Evolutionary conservation across 2,113 vertebrate genomes (phyloP), one percentile per base, ranked within the genome.

Genomic region (Tetrax tetrax): DNA sequence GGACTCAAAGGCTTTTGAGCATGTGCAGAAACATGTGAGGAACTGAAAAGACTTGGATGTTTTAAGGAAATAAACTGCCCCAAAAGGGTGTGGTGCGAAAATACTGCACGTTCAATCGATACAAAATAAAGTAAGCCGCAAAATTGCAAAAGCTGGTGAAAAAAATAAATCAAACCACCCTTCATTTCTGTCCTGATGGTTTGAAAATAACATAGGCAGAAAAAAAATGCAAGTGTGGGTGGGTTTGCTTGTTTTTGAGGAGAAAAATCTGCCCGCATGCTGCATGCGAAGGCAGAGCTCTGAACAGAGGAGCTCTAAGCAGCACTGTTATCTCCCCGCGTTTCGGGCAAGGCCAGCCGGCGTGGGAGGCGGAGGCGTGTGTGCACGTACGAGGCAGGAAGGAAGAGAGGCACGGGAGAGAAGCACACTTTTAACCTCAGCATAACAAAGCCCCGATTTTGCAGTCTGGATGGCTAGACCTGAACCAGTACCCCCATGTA

Each of bases 161-260:
- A 76, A 69, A 90, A 89, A 76, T 31, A 89, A 89, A 82, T 43
- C 8, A 82, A 89, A 61, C 35, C 61, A 78, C 65, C 57, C 81
- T 89, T 94, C 63, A 65, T 88, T 71, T 92, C 76, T 29, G 50
- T 77, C 50, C 63, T 59, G 54, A 88, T 70, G 64, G 74, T 38
- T 76, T 91, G 87, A 95, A 96, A 95, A 91, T 75, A 94, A 92
- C 57, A 78, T 8, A 56, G 16, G 17, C 51, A 86, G 37, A 61
- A 87, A 84, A 84, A 38, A 64, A 25, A 63, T 1, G 19, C 14
- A 56, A 37, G 38, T 33, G 54, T 94, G 68, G 63, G 81, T 82
- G 82, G 71, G 54, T 93, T 95, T 95, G 66, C 88, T 90, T 95
- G 87, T 50, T 94, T 92, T 84, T 79, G 74, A 91, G 70, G 18